Evolutionary conservation across 1,140 invertebrate species (phyloP).

Genomic region (Chionoecetes opilio): DNA sequence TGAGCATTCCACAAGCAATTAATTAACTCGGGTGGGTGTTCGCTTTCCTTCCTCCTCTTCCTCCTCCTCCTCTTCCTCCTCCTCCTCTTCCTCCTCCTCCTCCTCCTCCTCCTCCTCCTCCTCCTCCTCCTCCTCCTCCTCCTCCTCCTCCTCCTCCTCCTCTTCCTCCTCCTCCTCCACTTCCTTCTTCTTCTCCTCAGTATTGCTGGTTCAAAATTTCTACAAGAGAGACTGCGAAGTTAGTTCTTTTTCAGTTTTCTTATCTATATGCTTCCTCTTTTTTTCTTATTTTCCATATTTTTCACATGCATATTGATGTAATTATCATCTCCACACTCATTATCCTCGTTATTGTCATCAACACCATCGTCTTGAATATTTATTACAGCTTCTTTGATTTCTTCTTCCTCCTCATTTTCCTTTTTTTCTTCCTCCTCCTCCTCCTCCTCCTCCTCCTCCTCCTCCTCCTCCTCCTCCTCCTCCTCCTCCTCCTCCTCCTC

Average conservation of each 20-base stretch:
- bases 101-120: slow-evolving; percentile 35
- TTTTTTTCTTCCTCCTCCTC: neutral
- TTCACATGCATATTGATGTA: neutral
- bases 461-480: neutral
- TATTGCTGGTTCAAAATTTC: neutral
- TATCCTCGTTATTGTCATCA: neutral
- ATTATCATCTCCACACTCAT: neutral
- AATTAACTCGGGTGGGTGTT: neutral
- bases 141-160: neutral
- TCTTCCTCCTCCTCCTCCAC: slow-evolving; percentile 35
- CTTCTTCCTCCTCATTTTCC: neutral
- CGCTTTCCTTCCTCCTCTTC: neutral
- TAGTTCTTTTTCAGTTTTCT: neutral
- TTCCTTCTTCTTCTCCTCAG: neutral
- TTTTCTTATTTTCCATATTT: neutral
- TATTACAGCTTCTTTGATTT: no score
- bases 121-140: neutral
- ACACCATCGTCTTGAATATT: no score
- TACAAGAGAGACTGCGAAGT: no score
- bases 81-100: neutral
- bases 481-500: slow-evolving; percentile 24
- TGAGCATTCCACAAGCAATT: neutral
- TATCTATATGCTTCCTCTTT: neutral
- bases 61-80: neutral
- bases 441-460: neutral